These are phyloP conservation scores for Lampris megalopsis DNA, from an alignment of 2,113 vertebrate genomes.

Conservation along the genomic window DNA sequence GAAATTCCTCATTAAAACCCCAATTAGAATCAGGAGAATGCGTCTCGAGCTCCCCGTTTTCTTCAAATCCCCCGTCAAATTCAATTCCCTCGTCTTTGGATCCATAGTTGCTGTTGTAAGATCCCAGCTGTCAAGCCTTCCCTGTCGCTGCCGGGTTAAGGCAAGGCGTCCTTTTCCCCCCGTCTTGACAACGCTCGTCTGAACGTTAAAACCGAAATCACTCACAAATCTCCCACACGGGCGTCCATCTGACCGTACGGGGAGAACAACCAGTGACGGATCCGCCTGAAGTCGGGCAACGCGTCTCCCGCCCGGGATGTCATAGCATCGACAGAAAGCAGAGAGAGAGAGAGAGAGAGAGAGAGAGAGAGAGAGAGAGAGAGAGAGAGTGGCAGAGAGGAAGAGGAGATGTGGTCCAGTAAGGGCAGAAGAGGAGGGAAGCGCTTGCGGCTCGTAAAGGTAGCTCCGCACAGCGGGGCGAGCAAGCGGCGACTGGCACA, in stretches of 20 bases:
- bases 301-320: slow-evolving; percentile 75
- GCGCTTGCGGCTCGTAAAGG: background rate
- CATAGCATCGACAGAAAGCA: slow-evolving; percentile 76
- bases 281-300: slow-evolving; percentile 68
- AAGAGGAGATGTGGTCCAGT: slow-evolving; percentile 28
- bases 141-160: slow-evolving; percentile 71
- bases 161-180: slow-evolving; percentile 69
- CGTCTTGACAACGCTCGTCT: slow-evolving; percentile 50
- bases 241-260: slow-evolving; percentile 69
- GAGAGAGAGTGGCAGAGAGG: background rate
- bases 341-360: slow-evolving; percentile 64
- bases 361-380: slow-evolving; percentile 12
- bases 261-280: slow-evolving; percentile 66
- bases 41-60: slow-evolving; percentile 64
- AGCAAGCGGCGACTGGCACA: slow-evolving; percentile 73
- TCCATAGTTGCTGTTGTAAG: slow-evolving; percentile 75
- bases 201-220: slow-evolving; percentile 59
- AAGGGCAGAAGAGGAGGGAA: too few relatives aligned
- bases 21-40: slow-evolving; percentile 74
- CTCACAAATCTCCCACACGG: slow-evolving; percentile 70
- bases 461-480: slow-evolving; percentile 76
- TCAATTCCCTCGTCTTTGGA: slow-evolving; percentile 67
- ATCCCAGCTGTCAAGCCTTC: slow-evolving; percentile 75
- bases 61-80: slow-evolving; percentile 53
- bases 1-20: slow-evolving; percentile 74